Conservation (phyloP, 2,797 vertebrate genomes). For the Denticeps clupeoides region DNA sequence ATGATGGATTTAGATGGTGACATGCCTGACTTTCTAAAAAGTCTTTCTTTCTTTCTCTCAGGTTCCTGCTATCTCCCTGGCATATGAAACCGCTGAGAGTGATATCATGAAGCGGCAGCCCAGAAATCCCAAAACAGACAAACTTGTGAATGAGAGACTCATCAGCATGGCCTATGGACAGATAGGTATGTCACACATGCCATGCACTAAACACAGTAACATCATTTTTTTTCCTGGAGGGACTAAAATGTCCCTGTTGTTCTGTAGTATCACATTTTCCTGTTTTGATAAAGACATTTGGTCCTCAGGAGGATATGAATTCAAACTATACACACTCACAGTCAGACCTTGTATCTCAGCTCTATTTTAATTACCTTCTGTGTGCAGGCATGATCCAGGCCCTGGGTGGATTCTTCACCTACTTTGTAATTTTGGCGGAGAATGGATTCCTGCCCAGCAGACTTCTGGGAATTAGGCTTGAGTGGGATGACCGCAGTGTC, state of each 20-base stretch:
- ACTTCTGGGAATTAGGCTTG: constrained; percentile 71
- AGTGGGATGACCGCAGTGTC: constrained; percentile 70
- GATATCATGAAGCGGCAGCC: constrained; percentile 96
- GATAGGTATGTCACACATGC: constrained; percentile 58
- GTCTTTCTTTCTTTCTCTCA: constrained; percentile 41
- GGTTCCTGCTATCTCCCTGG: constrained; percentile 88
- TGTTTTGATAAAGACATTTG: too few species aligned
- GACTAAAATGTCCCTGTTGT: not conserved
- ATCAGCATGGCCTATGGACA: constrained; percentile 93
- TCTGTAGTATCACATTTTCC: constrained; percentile 1
- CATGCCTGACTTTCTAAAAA: too few species aligned
- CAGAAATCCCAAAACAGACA: constrained; percentile 73
- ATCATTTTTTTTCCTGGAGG: not conserved
- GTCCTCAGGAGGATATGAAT: too few species aligned
- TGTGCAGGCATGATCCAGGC: constrained; percentile 86
- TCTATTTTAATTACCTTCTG: not conserved
- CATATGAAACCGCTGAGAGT: constrained; percentile 84
- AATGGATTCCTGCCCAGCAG: constrained; percentile 71
- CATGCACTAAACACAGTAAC: constrained; percentile 4
- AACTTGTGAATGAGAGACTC: too few species aligned
- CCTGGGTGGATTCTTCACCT: constrained; percentile 81
- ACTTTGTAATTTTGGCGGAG: constrained; percentile 91
- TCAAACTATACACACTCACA: too few species aligned
- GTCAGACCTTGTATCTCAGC: too few species aligned
- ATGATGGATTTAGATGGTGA: too few species aligned